phyloP scores from a whole-genome alignment of 2,797 vertebrate species.

The Salmo trutta region DNA sequence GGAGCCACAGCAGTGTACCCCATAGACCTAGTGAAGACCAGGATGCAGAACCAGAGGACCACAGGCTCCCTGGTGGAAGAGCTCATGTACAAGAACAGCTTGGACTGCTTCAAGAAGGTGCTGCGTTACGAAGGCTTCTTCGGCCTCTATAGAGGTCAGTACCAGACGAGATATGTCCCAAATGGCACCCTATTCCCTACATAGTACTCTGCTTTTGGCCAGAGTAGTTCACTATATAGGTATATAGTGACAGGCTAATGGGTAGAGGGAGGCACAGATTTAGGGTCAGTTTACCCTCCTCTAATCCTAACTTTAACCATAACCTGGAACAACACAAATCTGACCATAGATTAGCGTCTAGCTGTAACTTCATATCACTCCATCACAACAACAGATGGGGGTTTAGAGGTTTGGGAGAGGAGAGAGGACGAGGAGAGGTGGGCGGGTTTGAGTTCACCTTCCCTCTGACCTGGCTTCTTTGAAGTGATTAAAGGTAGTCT shows the following conservation, averaged over 20 bases:
- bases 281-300: background rate
- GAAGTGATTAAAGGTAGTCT: constrained; percentile 67
- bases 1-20: constrained; percentile 97
- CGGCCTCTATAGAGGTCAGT: constrained; percentile 93
- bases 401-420: constrained; percentile 59
- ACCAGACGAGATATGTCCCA: background rate
- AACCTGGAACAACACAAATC: background rate
- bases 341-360: background rate
- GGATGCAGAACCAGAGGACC: constrained; percentile 98
- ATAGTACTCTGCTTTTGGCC: no score
- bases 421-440: constrained; percentile 13
- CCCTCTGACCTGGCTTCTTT: constrained; percentile 70
- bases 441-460: constrained; percentile 66
- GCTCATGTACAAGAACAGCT: constrained; percentile 99
- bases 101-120: constrained; percentile 98
- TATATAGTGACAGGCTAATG: no score
- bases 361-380: background rate
- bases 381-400: background rate
- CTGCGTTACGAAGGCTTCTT: constrained; percentile 96
- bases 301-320: background rate
- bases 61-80: constrained; percentile 93
- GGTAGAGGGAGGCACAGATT: no score
- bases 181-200: no score
- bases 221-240: no score
- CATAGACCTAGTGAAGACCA: constrained; percentile 97